phyloP scores from a whole-genome alignment of 2,888 invertebrate genomes.

The Drosophila tripunctata region DNA sequence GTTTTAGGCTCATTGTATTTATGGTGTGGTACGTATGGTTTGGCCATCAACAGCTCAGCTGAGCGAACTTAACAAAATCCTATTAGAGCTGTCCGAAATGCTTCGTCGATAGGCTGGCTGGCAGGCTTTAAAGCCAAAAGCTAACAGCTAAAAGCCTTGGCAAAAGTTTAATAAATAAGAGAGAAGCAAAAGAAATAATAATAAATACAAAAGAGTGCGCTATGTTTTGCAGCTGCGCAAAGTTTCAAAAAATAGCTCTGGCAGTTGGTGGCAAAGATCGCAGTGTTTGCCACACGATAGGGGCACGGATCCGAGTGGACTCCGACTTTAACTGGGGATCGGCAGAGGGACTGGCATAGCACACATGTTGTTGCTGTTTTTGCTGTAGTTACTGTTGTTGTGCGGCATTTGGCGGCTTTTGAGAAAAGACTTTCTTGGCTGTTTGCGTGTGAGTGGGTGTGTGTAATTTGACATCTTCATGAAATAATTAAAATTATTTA shows the following conservation, averaged over 20 bases:
- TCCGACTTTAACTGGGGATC: slow-evolving; percentile 8
- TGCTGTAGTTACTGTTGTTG: slow-evolving; percentile 10
- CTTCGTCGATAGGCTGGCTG: slow-evolving; percentile 40
- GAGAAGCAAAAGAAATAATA: slow-evolving; percentile 43
- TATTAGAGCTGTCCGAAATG: slow-evolving; percentile 72
- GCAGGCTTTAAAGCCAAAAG: no score
- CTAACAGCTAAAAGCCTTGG: slow-evolving; percentile 55
- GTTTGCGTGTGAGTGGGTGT: slow-evolving; percentile 67
- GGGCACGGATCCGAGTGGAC: slow-evolving; percentile 15
- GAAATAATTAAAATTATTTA: slow-evolving; percentile 81
- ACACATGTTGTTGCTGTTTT: slow-evolving; percentile 45
- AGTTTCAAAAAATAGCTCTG: slow-evolving; percentile 61
- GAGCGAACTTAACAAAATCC: slow-evolving; percentile 61
- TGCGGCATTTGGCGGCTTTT: slow-evolving; percentile 28
- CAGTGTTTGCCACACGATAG: slow-evolving; percentile 15
- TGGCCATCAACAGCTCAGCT: slow-evolving; percentile 48
- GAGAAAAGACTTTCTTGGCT: slow-evolving; percentile 48
- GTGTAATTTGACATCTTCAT: slow-evolving; percentile 81
- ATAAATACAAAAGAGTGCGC: slow-evolving; percentile 70
- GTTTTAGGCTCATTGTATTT: slow-evolving; percentile 44
- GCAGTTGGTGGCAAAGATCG: slow-evolving; percentile 75
- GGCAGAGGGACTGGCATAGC: slow-evolving; percentile 34
- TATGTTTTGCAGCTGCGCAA: slow-evolving; percentile 64
- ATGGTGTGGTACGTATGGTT: slow-evolving; percentile 41
- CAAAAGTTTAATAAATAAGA: slow-evolving; percentile 73